Base-by-base conservation (phyloP, 2,797 vertebrate species). In the Apogon hyalosoma region DNA sequence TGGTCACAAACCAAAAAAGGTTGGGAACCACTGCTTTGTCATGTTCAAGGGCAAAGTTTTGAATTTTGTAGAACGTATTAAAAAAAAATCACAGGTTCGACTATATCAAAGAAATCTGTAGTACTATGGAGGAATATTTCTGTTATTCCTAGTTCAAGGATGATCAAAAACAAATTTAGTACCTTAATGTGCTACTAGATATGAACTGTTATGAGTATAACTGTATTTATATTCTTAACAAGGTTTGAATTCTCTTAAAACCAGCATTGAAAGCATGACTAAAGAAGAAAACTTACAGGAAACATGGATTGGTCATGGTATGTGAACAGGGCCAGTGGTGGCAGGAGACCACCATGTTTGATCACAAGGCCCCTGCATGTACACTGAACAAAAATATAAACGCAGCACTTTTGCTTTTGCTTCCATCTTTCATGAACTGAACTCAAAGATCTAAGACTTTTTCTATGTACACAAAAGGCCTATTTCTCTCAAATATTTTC, bases 331-430 rank as follows among this genome's bases (percentile, higher is more conserved):
- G 91, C 90, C 51, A 98, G 77, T 7, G 98, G 92, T 0, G 95
- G 94, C 3, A 93, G 89, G 2, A 98, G 80, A 16, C 94, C 96
- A 54, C 96, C 97, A 9, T 96, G 95, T 68, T 96, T 96, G 85
- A 99, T 97, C 64, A 99, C 96, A 33, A 95, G 88, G 84, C 98
- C 97, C 86, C 97, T 93, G n/a, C n/a, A n/a, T n/a, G n/a, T n/a
- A n/a, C n/a, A n/a, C n/a, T n/a, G n/a, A n/a, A n/a, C n/a, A n/a
- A n/a, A n/a, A n/a, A n/a, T n/a, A n/a, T n/a, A n/a, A n/a, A n/a
- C n/a, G n/a, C n/a, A n/a, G n/a, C n/a, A n/a, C n/a, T n/a, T n/a
- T n/a, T n/a, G n/a, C n/a, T n/a, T n/a, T n/a, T n/a, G n/a, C n/a
- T n/a, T n/a, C n/a, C n/a, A n/a, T n/a, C n/a, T n/a, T n/a, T n/a